These are phyloP conservation scores for Epinotia nisella DNA, from an alignment of 2,888 invertebrate genomes.

Conservation along the genomic window DNA sequence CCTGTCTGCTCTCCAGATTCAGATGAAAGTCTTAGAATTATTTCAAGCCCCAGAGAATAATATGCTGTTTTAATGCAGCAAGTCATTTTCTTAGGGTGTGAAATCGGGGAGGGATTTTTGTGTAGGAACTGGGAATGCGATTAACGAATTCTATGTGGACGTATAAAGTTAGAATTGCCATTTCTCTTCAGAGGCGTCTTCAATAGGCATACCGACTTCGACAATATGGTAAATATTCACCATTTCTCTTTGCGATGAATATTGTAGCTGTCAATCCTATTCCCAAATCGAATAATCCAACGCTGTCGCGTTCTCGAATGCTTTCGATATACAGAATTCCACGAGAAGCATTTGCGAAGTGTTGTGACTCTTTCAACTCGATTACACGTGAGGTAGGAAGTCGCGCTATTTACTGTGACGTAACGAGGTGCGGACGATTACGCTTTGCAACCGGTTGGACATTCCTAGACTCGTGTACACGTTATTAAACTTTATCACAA, in stretches of 20 bases:
- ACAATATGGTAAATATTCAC: background rate
- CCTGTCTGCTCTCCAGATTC: background rate
- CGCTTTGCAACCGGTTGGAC: slow-evolving; percentile 35
- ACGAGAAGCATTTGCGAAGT: slow-evolving; percentile 13
- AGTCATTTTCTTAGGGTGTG: background rate
- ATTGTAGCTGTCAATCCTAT: slow-evolving; percentile 5
- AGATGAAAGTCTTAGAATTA: no score
- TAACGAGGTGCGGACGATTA: slow-evolving; percentile 37
- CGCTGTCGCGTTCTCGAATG: slow-evolving; percentile 27
- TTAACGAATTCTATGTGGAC: background rate
- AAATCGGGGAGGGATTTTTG: background rate
- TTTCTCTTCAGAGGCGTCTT: background rate
- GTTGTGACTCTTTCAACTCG: slow-evolving; percentile 18
- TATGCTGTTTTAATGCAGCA: background rate
- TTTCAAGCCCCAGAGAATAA: background rate
- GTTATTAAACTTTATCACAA: slow-evolving; percentile 3
- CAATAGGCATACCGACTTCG: background rate
- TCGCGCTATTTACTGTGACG: slow-evolving; percentile 1
- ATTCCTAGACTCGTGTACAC: background rate
- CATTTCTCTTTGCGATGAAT: background rate
- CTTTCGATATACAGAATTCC: slow-evolving; percentile 28
- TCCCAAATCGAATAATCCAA: slow-evolving; percentile 15
- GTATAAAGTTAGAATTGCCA: background rate
- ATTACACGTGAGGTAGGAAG: slow-evolving; percentile 17
- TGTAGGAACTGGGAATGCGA: background rate